phyloP scores from a whole-genome alignment of 1,140 invertebrate genomes.

The Euura saliciscinereae region DNA sequence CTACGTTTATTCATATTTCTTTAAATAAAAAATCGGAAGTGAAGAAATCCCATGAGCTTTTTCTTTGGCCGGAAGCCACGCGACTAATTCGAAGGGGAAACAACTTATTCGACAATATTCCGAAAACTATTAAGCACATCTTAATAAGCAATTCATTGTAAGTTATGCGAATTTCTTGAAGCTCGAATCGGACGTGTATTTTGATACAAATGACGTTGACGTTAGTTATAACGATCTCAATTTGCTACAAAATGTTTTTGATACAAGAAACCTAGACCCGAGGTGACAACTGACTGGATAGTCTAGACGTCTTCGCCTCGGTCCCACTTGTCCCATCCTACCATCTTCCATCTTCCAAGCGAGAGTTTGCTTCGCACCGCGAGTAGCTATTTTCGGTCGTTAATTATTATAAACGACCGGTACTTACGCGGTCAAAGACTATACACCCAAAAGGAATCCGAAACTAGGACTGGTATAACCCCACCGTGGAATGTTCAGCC shows the following conservation, averaged over 20 bases:
- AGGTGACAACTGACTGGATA: neutral
- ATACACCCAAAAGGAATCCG: neutral
- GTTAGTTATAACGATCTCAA: neutral
- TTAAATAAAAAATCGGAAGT: too few relatives aligned
- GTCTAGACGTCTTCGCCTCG: neutral
- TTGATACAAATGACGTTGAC: too few relatives aligned
- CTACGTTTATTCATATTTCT: too few relatives aligned
- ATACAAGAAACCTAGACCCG: neutral
- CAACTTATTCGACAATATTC: too few relatives aligned
- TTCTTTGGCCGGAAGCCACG: too few relatives aligned
- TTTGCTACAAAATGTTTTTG: neutral
- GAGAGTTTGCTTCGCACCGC: constrained; percentile 1
- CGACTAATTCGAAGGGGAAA: too few relatives aligned
- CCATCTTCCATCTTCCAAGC: neutral
- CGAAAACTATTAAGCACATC: too few relatives aligned
- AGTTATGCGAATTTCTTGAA: too few relatives aligned
- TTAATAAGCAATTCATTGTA: too few relatives aligned
- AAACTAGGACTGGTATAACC: neutral
- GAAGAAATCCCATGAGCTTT: too few relatives aligned
- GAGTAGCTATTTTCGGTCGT: constrained; percentile 33
- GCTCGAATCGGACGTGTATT: too few relatives aligned
- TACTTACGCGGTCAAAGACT: constrained; percentile 27
- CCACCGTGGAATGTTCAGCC: neutral
- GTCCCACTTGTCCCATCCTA: neutral
- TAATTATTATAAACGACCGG: constrained; percentile 43